These are phyloP conservation scores for Cryptoblepharus egeriae DNA, from an alignment of 2,797 vertebrate genomes.

Conservation along the genomic window DNA sequence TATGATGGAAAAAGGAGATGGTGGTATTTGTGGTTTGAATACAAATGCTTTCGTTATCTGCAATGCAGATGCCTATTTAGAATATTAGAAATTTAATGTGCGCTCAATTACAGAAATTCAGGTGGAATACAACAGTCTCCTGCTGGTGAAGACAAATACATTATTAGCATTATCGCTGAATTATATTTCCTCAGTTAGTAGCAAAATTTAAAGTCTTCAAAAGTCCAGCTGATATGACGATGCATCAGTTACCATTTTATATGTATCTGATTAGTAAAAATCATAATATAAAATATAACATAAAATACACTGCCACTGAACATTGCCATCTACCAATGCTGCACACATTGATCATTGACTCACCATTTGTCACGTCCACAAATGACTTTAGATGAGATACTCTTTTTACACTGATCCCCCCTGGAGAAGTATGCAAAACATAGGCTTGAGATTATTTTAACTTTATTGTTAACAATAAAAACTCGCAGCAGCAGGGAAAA, in stretches of 20 bases:
- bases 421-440: too few relatives aligned
- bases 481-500: too few relatives aligned
- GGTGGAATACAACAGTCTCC: conserved; percentile 8
- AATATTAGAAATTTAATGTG: conserved; percentile 35
- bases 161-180: conserved; percentile 9
- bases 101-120: conserved; percentile 34
- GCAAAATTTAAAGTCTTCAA: neutral
- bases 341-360: neutral
- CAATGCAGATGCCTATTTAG: conserved; percentile 53
- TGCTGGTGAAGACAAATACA: conserved; percentile 38
- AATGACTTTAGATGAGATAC: neutral
- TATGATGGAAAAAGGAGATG: conserved; percentile 2
- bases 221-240: neutral
- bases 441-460: too few relatives aligned
- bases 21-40: conserved; percentile 30
- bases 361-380: neutral
- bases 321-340: too few relatives aligned
- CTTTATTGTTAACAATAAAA: too few relatives aligned
- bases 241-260: neutral
- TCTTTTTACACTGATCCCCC: neutral
- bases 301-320: neutral
- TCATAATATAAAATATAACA: neutral
- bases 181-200: neutral
- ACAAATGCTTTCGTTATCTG: conserved; percentile 46
- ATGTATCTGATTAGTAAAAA: neutral